Percentiles rank a stretch among this genome's conserved stretches.
Conservation (phyloP, 2,797 vertebrate genomes). For the Scleropages formosus region DNA sequence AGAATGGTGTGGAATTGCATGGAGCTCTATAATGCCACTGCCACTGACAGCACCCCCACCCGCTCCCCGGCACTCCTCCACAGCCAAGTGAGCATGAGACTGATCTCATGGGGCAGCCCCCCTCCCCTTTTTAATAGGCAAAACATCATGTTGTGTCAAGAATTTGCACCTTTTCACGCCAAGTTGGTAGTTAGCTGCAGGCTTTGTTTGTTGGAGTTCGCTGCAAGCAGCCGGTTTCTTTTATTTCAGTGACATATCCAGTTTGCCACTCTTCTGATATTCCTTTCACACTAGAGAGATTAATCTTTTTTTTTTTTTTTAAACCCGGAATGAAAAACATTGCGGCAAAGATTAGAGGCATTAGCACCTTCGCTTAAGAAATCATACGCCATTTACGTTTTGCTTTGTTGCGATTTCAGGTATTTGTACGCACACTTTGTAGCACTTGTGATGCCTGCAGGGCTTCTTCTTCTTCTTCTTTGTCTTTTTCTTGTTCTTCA, state of each 20-base stretch:
- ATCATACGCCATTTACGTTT: constrained; percentile 13
- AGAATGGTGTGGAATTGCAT: constrained; percentile 73
- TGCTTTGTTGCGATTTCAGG: background rate
- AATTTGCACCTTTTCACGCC: background rate
- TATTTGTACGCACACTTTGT: background rate
- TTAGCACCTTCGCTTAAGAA: constrained; percentile 14
- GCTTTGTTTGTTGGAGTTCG: background rate
- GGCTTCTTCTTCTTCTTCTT: background rate
- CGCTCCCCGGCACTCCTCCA: constrained; percentile 52
- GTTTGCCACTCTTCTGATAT: background rate
- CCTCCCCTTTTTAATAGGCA: constrained; percentile 23
- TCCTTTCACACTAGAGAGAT: background rate
- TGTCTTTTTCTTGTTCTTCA: no score
- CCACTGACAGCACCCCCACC: constrained; percentile 18
- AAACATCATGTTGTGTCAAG: background rate
- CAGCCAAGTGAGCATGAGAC: constrained; percentile 77
- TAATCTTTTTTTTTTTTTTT: background rate
- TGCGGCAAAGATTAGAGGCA: constrained; percentile 17
- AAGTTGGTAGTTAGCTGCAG: background rate
- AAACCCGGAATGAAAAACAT: background rate
- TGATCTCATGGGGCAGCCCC: constrained; percentile 64
- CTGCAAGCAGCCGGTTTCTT: background rate
- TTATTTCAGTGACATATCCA: constrained; percentile 1
- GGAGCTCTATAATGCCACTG: constrained; percentile 77
- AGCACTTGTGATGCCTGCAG: background rate